Conservation (phyloP, 64 coral and sea anemone genomes). For the Anthopleura sola region DNA sequence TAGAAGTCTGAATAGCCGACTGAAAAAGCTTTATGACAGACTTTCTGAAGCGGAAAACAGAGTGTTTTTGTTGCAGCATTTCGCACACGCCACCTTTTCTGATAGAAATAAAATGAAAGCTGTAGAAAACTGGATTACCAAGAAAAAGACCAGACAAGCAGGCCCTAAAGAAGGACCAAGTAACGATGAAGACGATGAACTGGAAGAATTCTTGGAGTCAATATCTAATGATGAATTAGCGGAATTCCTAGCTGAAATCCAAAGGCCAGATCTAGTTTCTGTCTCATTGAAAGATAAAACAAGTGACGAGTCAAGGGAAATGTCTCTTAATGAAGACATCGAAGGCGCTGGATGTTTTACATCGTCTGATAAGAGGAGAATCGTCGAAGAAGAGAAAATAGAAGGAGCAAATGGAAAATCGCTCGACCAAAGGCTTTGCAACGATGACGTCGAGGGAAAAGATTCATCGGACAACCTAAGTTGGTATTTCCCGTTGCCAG, state of each 20-base stretch:
- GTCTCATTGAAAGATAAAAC: neutral
- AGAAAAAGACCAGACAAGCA: too few species aligned
- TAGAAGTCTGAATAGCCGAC: too few species aligned
- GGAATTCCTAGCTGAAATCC: neutral
- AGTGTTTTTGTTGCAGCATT: neutral
- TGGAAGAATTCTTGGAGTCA: neutral
- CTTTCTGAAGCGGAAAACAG: neutral
- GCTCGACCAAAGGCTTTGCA: neutral
- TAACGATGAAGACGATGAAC: neutral
- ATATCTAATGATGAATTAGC: neutral
- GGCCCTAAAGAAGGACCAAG: neutral
- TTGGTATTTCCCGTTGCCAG: neutral
- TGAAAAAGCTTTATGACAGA: neutral
- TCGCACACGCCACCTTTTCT: neutral
- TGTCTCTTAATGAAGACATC: neutral
- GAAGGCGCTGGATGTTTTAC: neutral
- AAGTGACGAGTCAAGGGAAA: neutral
- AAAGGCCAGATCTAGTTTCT: neutral
- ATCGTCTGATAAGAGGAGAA: neutral
- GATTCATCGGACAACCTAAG: neutral
- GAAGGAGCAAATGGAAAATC: neutral
- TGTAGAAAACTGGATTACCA: neutral
- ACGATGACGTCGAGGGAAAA: neutral
- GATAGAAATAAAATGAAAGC: neutral
- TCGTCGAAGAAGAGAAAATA: neutral